phyloP scores from a whole-genome alignment of 2,888 invertebrate genomes.

The Sphaerophoria taeniata region DNA sequence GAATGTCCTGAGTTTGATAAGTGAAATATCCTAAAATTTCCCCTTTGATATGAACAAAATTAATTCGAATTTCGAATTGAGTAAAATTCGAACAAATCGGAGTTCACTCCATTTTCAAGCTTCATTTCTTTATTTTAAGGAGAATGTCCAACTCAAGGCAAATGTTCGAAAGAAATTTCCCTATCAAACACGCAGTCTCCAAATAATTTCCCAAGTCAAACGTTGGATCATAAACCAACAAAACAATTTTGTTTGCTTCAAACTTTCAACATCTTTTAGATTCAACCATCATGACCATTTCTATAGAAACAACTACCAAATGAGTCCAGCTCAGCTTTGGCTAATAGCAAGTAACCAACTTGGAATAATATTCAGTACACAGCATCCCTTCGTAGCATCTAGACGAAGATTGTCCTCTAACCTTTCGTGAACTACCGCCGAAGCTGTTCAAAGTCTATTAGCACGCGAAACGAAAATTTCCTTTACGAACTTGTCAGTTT shows the following conservation, averaged over 20 bases:
- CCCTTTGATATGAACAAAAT: background rate
- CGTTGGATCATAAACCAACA: background rate
- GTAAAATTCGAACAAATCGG: background rate
- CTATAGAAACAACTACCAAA: conserved; percentile 23
- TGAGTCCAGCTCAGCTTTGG: conserved; percentile 39
- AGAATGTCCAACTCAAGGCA: background rate
- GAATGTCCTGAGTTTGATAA: background rate
- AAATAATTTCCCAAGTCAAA: conserved; percentile 9
- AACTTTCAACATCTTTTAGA: conserved; percentile 2
- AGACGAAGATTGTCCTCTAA: conserved; percentile 46
- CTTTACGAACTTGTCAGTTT: conserved; percentile 32
- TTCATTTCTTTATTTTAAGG: background rate
- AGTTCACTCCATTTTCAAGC: background rate
- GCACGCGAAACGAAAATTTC: conserved; percentile 35
- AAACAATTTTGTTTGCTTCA: background rate
- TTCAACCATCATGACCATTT: conserved; percentile 5
- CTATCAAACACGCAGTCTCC: conserved; percentile 43
- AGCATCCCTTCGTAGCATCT: conserved; percentile 66
- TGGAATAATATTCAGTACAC: conserved; percentile 52
- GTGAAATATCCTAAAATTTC: background rate
- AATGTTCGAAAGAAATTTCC: background rate
- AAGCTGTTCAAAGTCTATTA: conserved; percentile 11
- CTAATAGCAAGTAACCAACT: conserved; percentile 58
- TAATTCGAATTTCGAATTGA: conserved; percentile 3
- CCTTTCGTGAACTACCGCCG: background rate